Evolutionary conservation across 2,888 invertebrate species (phyloP), one percentile per base, ranked within the genome.

Genomic region (Drymonia ruficornis): DNA sequence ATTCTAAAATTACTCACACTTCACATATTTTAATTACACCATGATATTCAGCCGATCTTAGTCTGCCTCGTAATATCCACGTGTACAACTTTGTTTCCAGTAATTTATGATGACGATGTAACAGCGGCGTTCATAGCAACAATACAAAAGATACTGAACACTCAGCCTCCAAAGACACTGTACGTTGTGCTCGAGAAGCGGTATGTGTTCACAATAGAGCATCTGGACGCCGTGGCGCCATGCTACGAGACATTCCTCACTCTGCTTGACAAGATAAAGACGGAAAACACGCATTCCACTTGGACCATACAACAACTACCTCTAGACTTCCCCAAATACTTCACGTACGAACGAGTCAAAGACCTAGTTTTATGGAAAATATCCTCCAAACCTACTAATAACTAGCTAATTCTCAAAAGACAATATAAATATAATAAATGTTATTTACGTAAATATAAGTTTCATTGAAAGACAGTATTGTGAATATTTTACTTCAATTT

Each of bases 131-230:
- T 98, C 76, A 93, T 98, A 4, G 85, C 93, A 19, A 96, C 97
- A 0, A 86, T 97, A 61, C 93, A 95, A 63, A 94, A 94, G 76
- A 91, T 97, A 40, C 84, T 97, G 15, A 91, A 92, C 59, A 87
- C 89, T 4, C 87, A 94, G 6, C 92, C 94, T 12, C 87, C 89
- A n/a, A 96, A 95, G 80, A 93, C 89, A 0, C 85, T 96, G 19
- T 97, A 95, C 72, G 90, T 98, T 31, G 96, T 97, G 2, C 76
- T 98, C 63, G 98, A 98, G 80, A 97, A 97, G 80, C 95, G 98
- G 50, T 98, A 95, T 81, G 97, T 98, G 8, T 98, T 98, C 76
- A 97, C 97, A 0, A 83, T 96, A 63, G 94, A 95, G 13, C 96
- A 97, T 72, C 93, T 96, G 81, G 97, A 97, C 61, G 94, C 96